These are phyloP conservation scores for Stomatorhinus ivindoensis DNA, from an alignment of 2,113 vertebrate genomes.

Conservation along the genomic window DNA sequence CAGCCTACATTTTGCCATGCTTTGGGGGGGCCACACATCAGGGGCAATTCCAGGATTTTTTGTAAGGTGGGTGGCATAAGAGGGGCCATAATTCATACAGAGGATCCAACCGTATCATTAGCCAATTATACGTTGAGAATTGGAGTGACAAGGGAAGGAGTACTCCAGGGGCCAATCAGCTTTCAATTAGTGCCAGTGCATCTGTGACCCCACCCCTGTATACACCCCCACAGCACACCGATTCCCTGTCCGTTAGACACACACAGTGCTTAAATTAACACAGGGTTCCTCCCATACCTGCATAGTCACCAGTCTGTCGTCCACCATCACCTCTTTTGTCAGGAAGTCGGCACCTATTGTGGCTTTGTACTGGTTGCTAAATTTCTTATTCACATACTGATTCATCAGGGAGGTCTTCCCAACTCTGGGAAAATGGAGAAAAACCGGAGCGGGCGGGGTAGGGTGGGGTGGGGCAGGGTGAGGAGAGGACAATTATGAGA, in stretches of 20 bases:
- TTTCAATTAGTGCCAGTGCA: background rate
- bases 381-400: conserved; percentile 98
- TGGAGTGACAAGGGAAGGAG: background rate
- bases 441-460: background rate
- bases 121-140: background rate
- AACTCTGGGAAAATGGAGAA: conserved; percentile 59
- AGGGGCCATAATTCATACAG: background rate
- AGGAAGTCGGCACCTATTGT: conserved; percentile 95
- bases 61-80: background rate
- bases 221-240: background rate
- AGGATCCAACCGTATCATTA: background rate
- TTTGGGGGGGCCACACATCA: background rate
- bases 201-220: background rate
- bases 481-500: background rate
- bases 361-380: conserved; percentile 97
- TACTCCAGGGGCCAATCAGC: background rate
- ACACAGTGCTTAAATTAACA: background rate
- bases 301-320: conserved; percentile 95
- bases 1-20: background rate
- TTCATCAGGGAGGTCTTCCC: conserved; percentile 96
- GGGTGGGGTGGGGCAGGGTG: background rate
- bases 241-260: background rate
- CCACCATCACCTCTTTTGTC: conserved; percentile 97
- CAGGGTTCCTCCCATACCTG: conserved; percentile 63
- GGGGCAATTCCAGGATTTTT: background rate